Base-by-base conservation (phyloP, 2,797 vertebrate genomes). In the Eulemur rubriventer region DNA sequence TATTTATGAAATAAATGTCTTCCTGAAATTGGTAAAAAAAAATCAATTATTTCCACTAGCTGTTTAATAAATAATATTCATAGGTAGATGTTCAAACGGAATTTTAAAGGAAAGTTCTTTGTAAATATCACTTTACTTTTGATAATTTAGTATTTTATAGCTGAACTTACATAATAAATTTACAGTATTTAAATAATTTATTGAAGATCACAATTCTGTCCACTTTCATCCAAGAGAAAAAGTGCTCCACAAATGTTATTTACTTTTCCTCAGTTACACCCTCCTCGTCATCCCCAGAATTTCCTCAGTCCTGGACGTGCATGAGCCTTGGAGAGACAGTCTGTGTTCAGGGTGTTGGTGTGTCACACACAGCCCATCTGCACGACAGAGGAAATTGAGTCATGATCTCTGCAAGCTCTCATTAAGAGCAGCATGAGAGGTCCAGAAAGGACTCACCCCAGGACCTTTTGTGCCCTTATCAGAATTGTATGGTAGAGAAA, bases 1-100 rank as follows among this genome's bases (percentile, higher is more conserved):
- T 89, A 83, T 70, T 96, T 81, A 63, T 69, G 3, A 96, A 96
- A 89, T 65, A 50, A 50, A 78, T 46, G 6, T 70, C 14, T 95
- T 95, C 13, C 30, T 91, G 14, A 93, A 72, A 70, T 52, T 82
- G 24, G 8, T 93, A 79, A 82, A 63, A 82, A 63, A 26, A 63
- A 43, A 20, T 91, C 88, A 69, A 55, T 65, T 30, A 55, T 28
- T 76, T 18, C 14, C 80, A 91, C 79, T 81, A 91, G 78, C 63
- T 94, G 9, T 88, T 94, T 79, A 88, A 41, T 90, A 38, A 75
- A 38, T 78, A 90, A 20, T 59, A 83, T 38, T 79, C 26, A 70
- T 38, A 94, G 16, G 41, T 76, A 76, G 38, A 67, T 76, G 7
- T 76, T 89, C 4, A 75, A 96, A 94, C 28, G 48, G 35, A 65